A percentile compares a stretch with the other conserved stretches of the same genome.
These are phyloP conservation scores for Potorous gilbertii DNA, from an alignment of 2,797 vertebrate species.

Conservation along the genomic window DNA sequence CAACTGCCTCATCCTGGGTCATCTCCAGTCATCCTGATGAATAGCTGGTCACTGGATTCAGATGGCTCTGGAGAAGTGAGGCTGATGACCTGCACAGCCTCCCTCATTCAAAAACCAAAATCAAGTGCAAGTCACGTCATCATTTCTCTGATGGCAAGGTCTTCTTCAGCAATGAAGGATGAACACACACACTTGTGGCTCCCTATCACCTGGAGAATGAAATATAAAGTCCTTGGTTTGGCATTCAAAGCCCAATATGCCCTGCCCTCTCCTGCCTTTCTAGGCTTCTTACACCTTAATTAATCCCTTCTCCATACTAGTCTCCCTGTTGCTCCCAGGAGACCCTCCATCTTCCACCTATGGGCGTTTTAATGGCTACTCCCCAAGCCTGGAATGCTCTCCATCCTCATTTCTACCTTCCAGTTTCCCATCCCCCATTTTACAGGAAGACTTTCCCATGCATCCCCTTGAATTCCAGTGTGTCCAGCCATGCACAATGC, in stretches of 20 bases:
- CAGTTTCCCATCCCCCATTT: not conserved
- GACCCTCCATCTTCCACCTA: not conserved
- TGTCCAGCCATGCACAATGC: not conserved
- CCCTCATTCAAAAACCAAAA: too few relatives aligned
- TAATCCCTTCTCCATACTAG: not conserved
- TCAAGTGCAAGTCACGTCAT: too few relatives aligned
- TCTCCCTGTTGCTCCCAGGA: not conserved
- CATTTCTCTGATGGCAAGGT: too few relatives aligned
- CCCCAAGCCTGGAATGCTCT: not conserved
- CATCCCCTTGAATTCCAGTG: not conserved
- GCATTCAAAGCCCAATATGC: not conserved
- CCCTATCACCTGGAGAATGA: not conserved
- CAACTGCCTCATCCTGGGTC: too few relatives aligned
- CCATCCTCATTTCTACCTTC: not conserved
- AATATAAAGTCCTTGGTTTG: not conserved
- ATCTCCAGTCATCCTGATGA: too few relatives aligned
- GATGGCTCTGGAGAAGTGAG: too few relatives aligned
- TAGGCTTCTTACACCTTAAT: not conserved
- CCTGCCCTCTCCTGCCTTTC: not conserved
- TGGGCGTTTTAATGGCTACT: not conserved
- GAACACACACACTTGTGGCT: not conserved
- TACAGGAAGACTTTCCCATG: not conserved
- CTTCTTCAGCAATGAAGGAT: too few relatives aligned
- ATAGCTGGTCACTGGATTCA: too few relatives aligned
- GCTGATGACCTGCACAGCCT: too few relatives aligned